Evolutionary conservation across 2,888 invertebrate genomes (phyloP).

Genomic region (Ametastegia equiseti): DNA sequence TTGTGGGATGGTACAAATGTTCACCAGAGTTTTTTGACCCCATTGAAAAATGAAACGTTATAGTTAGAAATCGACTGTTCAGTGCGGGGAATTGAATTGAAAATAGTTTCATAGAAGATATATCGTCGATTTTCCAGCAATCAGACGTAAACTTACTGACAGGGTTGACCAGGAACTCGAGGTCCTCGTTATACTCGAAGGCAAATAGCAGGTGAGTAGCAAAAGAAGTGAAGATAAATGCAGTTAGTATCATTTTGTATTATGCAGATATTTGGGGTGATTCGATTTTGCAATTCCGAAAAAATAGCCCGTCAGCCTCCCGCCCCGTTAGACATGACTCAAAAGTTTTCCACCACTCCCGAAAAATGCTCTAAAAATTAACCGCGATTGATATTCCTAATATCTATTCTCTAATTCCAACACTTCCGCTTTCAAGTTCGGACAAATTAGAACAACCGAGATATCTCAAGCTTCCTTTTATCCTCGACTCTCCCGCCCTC

Average conservation of each 20-base stretch:
- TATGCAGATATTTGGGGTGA: background rate
- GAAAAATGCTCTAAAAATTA: too few species aligned
- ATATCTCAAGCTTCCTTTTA: constrained; percentile 28
- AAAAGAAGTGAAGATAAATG: background rate
- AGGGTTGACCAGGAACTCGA: background rate
- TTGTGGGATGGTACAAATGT: too few species aligned
- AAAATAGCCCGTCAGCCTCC: background rate
- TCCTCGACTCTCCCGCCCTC: constrained; percentile 28
- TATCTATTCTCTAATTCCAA: background rate
- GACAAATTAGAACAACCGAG: constrained; percentile 25
- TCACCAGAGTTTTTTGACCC: too few species aligned
- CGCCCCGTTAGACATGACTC: background rate
- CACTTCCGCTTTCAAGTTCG: background rate
- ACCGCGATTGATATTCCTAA: background rate
- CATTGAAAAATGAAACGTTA: too few species aligned
- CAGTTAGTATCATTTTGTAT: constrained; percentile 21
- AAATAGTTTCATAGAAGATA: too few species aligned
- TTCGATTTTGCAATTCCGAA: background rate
- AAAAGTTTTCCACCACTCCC: too few species aligned
- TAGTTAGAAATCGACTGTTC: too few species aligned
- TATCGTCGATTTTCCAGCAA: background rate
- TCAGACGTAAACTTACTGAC: background rate
- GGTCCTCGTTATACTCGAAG: background rate
- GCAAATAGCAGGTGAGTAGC: constrained; percentile 22
- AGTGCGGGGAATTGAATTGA: too few species aligned